Percentiles rank a stretch among this genome's conserved stretches.
These are phyloP conservation scores for Oryzias woworae DNA, from an alignment of 2,113 vertebrate genomes.

Conservation along the genomic window DNA sequence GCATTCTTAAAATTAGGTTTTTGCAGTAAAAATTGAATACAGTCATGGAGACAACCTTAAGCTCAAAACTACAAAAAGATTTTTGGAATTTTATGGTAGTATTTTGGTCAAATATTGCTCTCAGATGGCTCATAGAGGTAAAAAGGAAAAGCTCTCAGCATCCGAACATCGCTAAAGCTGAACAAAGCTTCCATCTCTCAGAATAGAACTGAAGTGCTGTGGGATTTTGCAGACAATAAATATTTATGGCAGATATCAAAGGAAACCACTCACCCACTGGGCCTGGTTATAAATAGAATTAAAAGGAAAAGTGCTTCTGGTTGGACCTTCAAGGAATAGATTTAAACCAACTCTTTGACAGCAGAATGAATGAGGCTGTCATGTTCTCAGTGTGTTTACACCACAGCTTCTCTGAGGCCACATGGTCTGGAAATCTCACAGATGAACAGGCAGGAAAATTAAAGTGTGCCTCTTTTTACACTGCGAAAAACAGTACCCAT, in stretches of 20 bases:
- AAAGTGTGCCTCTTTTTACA: slow-evolving; percentile 1
- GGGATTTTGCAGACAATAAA: slow-evolving; percentile 49
- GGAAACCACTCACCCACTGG: slow-evolving; percentile 21
- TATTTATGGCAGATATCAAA: slow-evolving; percentile 63
- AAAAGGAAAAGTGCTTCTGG: slow-evolving; percentile 23
- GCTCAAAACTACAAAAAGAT: too few species aligned
- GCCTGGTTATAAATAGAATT: slow-evolving; percentile 47
- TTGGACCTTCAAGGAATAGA: slow-evolving; percentile 22
- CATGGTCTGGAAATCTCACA: slow-evolving; percentile 6
- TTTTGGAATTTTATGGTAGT: too few species aligned
- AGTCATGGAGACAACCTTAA: too few species aligned
- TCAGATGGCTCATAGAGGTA: too few species aligned
- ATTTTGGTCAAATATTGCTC: too few species aligned
- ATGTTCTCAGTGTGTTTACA: slow-evolving; percentile 1
- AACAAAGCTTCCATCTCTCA: slow-evolving; percentile 9
- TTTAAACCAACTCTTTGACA: slow-evolving; percentile 33
- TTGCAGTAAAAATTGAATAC: too few species aligned
- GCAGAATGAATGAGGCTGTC: slow-evolving; percentile 18
- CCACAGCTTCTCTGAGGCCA: slow-evolving; percentile 10
- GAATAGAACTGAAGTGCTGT: slow-evolving; percentile 15
- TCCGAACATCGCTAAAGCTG: not conserved
- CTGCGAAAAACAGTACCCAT: not conserved
- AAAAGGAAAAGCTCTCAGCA: too few species aligned
- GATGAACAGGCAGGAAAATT: slow-evolving; percentile 1
- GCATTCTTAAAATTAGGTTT: too few species aligned